Conservation (phyloP, 2,113 vertebrate genomes). For the Notiomystis cincta region DNA sequence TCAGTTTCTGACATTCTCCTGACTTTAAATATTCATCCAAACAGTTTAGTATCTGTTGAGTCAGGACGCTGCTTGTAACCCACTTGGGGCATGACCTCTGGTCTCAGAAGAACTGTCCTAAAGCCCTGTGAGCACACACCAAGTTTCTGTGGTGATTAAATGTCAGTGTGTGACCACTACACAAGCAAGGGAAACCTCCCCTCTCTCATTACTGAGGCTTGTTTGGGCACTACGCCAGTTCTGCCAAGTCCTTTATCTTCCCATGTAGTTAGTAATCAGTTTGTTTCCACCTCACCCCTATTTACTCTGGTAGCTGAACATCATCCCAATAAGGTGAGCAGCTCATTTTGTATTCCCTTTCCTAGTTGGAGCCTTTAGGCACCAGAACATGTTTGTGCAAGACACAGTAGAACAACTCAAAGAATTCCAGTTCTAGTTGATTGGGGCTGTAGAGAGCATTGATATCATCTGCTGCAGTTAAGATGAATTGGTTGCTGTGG, state of each 20-base stretch:
- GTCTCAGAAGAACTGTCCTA: background rate
- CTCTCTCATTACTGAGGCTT: conserved; percentile 30
- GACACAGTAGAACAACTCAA: background rate
- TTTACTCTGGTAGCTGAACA: conserved; percentile 35
- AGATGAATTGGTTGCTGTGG: background rate
- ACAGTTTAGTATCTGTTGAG: conserved; percentile 49
- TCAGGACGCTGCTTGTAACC: conserved; percentile 20
- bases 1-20: conserved; percentile 31
- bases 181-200: conserved; percentile 15
- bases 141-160: conserved; percentile 48
- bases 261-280: conserved; percentile 20
- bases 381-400: conserved; percentile 21
- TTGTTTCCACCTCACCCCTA: conserved; percentile 39
- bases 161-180: conserved; percentile 29
- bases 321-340: conserved; percentile 2
- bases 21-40: conserved; percentile 30
- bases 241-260: conserved; percentile 54
- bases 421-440: background rate
- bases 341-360: conserved; percentile 29
- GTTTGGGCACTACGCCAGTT: background rate
- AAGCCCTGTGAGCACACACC: background rate
- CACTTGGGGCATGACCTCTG: conserved; percentile 30
- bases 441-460: background rate
- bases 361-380: conserved; percentile 22
- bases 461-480: background rate